These are phyloP conservation scores for Neotoxoptera formosana DNA, from an alignment of 1,140 invertebrate genomes.

Conservation along the genomic window DNA sequence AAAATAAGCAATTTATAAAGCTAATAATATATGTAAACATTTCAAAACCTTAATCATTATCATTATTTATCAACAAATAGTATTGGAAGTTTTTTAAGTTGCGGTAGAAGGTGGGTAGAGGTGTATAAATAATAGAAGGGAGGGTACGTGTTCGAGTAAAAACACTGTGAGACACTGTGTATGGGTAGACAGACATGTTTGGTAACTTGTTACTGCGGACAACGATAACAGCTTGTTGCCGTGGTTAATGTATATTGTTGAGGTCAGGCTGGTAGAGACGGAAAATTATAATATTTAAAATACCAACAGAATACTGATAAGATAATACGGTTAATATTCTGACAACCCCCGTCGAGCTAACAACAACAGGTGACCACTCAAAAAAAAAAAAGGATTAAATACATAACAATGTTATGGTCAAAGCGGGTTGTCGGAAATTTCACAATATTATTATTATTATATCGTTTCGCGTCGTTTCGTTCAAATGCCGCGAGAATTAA, in stretches of 20 bases:
- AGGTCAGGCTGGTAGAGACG: background rate
- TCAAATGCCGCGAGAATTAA: background rate
- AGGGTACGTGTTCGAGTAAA: background rate
- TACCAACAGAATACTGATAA: background rate
- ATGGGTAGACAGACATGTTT: background rate
- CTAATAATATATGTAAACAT: background rate
- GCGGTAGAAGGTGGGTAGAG: no score
- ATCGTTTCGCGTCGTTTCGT: background rate
- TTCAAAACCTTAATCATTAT: no score
- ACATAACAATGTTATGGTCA: background rate
- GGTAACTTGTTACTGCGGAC: background rate
- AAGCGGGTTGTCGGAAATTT: background rate
- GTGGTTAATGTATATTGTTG: background rate
- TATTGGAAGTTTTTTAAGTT: no score
- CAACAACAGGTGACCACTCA: background rate
- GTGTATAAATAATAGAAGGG: background rate
- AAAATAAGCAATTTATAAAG: background rate
- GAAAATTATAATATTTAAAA: background rate
- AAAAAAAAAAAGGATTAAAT: background rate
- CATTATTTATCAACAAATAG: no score
- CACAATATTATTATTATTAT: background rate
- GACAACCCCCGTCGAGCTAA: background rate
- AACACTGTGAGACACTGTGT: background rate
- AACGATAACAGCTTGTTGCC: background rate
- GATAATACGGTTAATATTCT: constrained; percentile 5